Conservation (phyloP, 64 coral and sea anemone genomes). For the Anthopleura sola region DNA sequence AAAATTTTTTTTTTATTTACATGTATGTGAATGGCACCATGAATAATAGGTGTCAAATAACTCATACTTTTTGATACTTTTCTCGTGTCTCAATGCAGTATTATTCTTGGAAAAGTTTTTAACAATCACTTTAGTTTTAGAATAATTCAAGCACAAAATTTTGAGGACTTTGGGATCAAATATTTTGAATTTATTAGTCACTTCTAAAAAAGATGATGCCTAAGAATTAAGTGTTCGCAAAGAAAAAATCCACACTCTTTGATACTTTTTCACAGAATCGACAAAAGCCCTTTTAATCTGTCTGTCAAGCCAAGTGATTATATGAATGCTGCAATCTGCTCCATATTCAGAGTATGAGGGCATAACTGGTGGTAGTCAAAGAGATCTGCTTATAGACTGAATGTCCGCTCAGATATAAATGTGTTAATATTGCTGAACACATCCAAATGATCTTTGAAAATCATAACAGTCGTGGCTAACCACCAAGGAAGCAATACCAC, state of each 20-base stretch:
- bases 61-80: too few species aligned
- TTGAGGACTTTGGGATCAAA: neutral
- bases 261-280: neutral
- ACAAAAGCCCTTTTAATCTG: neutral
- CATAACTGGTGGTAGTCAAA: constrained; percentile 1
- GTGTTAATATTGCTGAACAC: neutral
- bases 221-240: neutral
- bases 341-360: neutral
- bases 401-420: neutral
- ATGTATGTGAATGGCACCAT: neutral
- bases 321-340: neutral
- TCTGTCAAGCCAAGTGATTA: neutral
- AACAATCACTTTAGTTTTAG: neutral
- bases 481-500: neutral
- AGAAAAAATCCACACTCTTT: neutral
- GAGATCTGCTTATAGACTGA: too few species aligned
- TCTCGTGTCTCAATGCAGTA: too few species aligned
- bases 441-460: constrained; percentile 14
- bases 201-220: neutral
- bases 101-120: neutral
- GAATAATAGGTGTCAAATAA: neutral
- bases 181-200: neutral
- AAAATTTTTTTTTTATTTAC: neutral
- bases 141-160: neutral
- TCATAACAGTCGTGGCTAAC: constrained; percentile 16